Conservation (phyloP, 2,797 vertebrate species). For the Xiphorhynchus erythropygius region DNA sequence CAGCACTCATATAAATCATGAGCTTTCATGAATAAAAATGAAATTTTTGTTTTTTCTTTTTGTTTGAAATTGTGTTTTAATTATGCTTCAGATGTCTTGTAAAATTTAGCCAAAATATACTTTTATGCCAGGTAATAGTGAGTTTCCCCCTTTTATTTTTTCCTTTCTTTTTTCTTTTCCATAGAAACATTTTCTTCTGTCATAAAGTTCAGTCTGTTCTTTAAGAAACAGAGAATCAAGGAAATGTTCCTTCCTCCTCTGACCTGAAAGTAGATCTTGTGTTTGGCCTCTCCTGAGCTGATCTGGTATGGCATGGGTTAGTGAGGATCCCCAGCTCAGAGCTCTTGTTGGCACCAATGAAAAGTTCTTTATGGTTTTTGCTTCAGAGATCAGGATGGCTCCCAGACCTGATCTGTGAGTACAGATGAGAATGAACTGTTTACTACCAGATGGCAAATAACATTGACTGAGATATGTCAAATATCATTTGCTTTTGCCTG, state of each 20-base stretch:
- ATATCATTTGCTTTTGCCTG: neutral
- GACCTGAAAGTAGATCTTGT: neutral
- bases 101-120: neutral
- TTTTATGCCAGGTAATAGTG: neutral
- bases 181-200: neutral
- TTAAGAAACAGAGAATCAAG: neutral
- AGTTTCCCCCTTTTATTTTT: accelerated
- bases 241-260: neutral
- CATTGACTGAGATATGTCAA: neutral
- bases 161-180: neutral
- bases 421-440: neutral
- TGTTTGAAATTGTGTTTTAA: neutral
- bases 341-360: neutral
- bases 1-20: neutral
- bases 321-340: neutral
- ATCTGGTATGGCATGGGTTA: neutral
- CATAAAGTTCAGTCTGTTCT: neutral
- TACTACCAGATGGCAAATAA: neutral
- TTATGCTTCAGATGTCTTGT: neutral
- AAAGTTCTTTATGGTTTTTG: neutral
- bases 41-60: neutral
- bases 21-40: neutral
- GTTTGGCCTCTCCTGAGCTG: neutral
- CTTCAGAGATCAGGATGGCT: neutral
- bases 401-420: neutral